Evolutionary conservation across 1,140 invertebrate species (phyloP), one percentile per base, ranked within the genome.

Genomic region (Latrodectus geometricus): DNA sequence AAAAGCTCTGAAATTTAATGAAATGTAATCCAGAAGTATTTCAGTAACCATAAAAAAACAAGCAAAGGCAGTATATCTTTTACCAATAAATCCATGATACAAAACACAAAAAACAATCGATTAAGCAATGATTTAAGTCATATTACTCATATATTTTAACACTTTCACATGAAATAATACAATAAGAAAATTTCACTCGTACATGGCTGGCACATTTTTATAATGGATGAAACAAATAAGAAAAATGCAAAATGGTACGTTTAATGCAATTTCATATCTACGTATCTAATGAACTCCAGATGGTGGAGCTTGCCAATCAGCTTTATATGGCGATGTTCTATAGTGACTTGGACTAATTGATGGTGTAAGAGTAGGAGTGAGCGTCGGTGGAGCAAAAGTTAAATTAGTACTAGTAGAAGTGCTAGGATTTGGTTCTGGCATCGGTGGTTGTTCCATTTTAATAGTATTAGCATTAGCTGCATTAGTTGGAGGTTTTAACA

Each of bases 261-360:
- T 66, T 68, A 78, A 48, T 82, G 66, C 73, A 82, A 81, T 75
- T 48, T 48, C 35, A 35, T 54, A 66, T 66, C 15, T 70, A 21
- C 9, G 9, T 21, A 61, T 35, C 73, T 87, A 87, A 69, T 87
- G 77, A 87, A 87, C 85, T 52, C 85, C 85, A 66, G 85, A 80
- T 52, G 77, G 70, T 68, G 77, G 85, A 35, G 20, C 68, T 68
- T 80, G 85, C 85, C 85, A 87, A 11, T 87, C 85, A 65, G 77
- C 68, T 49, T 87, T 87, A 49, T 87, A 87, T 35, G 85, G 85
- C 21, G 78, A 75, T 35, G 69, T 54, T 87, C 77, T 74, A 68
- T 75, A 87, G 68, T 87, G 85, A 56, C 78, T 87, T 21, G 85
- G 77, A 49, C 85, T 87, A 14, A 86, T 86, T 21, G 83, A 76